Base-by-base conservation (phyloP, 2,888 invertebrate genomes). In the Ennomos erosarius region DNA sequence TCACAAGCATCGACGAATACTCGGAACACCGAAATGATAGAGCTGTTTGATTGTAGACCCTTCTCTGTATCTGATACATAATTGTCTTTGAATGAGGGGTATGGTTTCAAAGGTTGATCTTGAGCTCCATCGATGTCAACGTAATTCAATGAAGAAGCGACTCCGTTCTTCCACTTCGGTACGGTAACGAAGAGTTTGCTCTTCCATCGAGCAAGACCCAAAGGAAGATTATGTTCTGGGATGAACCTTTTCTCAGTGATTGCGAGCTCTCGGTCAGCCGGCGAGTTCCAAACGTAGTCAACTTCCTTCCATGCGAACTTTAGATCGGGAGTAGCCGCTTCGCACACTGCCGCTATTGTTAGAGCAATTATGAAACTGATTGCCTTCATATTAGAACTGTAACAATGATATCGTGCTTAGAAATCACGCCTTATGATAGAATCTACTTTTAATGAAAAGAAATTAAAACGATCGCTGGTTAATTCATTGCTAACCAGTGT, bases 61-160 rank as follows among this genome's bases (percentile, higher is more conserved):
- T 85, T 87, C 1, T 85, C 87, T 8, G 82, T 74, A 59, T 91
- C 93, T 45, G 94, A 95, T 47, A 98, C 93, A 43, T 95, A 94
- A 81, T 98, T 98, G 13, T 96, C 95, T 71, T 95, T 93, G 92
- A 95, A 95, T 67, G 94, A 94, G 4, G 97, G 97, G 78, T 97
- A 97, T 0, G 97, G 97, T 49, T 91, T 95, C 34, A 97, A 81
- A 10, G 87, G 85, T 26, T 96, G 95, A 70, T 97, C 97, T 83
- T 95, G 95, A 70, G 94, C 84, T 10, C 91, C 93, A 40, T 90
- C 88, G 3, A 96, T 69, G 56, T 94, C 93, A 26, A 96, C 84
- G 74, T 95, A 96, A 74, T 94, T 95, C 4, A 96, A 81, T 0
- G 96, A 94, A 8, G 96, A 94, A 9, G 94, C 95, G 0, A 96